These are phyloP conservation scores for Uria lomvia DNA, from an alignment of 2,113 vertebrate genomes.

Conservation along the genomic window DNA sequence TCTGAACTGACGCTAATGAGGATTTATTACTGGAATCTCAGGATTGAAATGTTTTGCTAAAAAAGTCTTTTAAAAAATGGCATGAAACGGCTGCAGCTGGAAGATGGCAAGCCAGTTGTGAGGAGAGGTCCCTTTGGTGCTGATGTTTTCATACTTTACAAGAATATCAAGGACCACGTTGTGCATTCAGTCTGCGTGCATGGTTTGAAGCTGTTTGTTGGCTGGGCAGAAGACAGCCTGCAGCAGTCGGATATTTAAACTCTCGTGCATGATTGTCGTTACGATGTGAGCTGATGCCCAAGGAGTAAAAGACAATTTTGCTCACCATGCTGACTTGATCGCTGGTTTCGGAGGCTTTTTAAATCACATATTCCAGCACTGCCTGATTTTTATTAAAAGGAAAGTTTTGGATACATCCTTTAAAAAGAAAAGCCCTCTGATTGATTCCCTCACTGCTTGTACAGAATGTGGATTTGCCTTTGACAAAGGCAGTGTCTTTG, in stretches of 20 bases:
- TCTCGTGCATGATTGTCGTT: background rate
- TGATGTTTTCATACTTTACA: background rate
- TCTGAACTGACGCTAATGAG: background rate
- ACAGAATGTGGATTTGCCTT: background rate
- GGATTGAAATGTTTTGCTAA: background rate
- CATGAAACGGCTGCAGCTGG: background rate
- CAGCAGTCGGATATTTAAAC: background rate
- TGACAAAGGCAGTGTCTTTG: background rate
- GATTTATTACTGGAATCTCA: background rate
- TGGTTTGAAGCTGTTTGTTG: background rate
- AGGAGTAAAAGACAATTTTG: background rate
- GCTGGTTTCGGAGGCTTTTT: background rate
- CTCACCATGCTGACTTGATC: background rate
- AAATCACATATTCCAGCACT: background rate
- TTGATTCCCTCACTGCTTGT: background rate
- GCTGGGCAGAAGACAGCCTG: background rate
- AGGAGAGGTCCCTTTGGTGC: background rate
- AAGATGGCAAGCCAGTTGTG: background rate
- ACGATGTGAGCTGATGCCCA: background rate
- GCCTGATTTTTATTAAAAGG: background rate
- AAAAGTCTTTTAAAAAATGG: background rate
- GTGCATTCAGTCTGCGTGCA: accelerated
- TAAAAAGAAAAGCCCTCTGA: background rate
- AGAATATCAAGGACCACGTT: background rate
- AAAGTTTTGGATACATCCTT: background rate